These are phyloP conservation scores for Sphaerophoria rueppellii DNA, from an alignment of 2,888 invertebrate genomes.

Conservation along the genomic window DNA sequence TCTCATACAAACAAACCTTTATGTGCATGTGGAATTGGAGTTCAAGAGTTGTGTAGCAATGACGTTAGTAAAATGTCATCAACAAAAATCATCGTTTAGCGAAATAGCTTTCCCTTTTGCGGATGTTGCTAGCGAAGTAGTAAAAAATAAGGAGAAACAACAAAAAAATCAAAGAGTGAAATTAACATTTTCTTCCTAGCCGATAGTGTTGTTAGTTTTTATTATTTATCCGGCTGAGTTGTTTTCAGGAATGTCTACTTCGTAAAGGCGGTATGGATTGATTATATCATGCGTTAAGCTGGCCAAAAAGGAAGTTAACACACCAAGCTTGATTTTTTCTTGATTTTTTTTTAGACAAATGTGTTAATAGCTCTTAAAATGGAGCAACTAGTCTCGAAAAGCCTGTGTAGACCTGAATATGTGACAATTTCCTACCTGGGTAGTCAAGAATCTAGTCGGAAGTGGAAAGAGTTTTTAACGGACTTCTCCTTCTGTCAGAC, in stretches of 20 bases:
- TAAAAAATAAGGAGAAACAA: not conserved
- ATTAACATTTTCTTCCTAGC: constrained; percentile 40
- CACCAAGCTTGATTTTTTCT: too few relatives aligned
- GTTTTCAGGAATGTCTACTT: constrained; percentile 13
- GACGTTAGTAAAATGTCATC: constrained; percentile 33
- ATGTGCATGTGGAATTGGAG: not conserved
- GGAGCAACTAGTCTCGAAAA: not conserved
- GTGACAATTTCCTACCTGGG: not conserved
- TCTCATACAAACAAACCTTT: not conserved
- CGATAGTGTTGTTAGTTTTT: not conserved
- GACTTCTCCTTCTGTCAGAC: too few relatives aligned
- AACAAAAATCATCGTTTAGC: constrained; percentile 22
- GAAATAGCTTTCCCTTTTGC: constrained; percentile 62
- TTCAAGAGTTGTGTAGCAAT: constrained; percentile 16
- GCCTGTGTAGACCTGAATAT: not conserved
- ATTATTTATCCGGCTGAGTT: constrained; percentile 11
- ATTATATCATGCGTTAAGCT: constrained; percentile 8
- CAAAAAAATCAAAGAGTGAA: constrained; percentile 14
- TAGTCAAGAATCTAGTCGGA: too few relatives aligned
- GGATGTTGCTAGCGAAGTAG: constrained; percentile 27
- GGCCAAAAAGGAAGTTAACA: constrained; percentile 17
- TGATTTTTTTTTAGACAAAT: not conserved
- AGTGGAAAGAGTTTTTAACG: too few relatives aligned
- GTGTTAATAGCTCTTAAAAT: not conserved
- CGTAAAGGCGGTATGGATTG: not conserved